Evolutionary conservation across 2,113 vertebrate genomes (phyloP), one percentile per base, ranked within the genome.

Genomic region (Indicator indicator): DNA sequence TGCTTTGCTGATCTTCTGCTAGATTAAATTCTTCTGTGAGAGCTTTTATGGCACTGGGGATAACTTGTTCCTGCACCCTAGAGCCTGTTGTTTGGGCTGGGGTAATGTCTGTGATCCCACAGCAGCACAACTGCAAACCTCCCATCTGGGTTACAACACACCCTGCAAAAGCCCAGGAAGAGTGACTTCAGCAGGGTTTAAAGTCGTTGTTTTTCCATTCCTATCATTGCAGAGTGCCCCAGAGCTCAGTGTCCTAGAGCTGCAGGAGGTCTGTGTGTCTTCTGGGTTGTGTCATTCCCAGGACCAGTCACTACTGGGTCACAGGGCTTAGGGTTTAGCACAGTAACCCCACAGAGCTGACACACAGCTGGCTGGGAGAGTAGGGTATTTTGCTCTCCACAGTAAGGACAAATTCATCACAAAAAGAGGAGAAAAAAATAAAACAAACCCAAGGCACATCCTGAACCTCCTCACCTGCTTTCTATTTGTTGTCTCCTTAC

Each of bases 11-110:
- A 96, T 95, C 72, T 80, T 63, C 64, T 87, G 42, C 23, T 48
- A 94, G 96, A 97, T 97, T 96, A 96, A 96, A 96, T 93, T 94
- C 70, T 89, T 93, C 5, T 27, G 21, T 64, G 75, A 94, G 93
- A 52, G 72, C 68, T 75, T 89, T 95, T 83, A 90, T 40, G 80
- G 86, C 75, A 33, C 26, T 3, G 54, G 62, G 82, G 75, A 70
- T 36, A 42, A 63, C 11, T 54, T 70, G 75, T 81, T 64, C 36
- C 84, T 76, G 90, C 85, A 42, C 91, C 60, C 55, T 32, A 3
- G 70, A 74, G 80, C 23, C 62, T 5, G 2, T 1, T 14, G 59
- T 50, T 9, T 42, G 90, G 33, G 67, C 18, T 75, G 46, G 80
- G 84, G 89, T 71, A 69, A 20, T 55, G 83, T 72, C 81, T 70